Percentiles rank a stretch among this genome's conserved stretches.
Conservation (phyloP, 2,797 vertebrate species). For the Xyrichtys novacula region DNA sequence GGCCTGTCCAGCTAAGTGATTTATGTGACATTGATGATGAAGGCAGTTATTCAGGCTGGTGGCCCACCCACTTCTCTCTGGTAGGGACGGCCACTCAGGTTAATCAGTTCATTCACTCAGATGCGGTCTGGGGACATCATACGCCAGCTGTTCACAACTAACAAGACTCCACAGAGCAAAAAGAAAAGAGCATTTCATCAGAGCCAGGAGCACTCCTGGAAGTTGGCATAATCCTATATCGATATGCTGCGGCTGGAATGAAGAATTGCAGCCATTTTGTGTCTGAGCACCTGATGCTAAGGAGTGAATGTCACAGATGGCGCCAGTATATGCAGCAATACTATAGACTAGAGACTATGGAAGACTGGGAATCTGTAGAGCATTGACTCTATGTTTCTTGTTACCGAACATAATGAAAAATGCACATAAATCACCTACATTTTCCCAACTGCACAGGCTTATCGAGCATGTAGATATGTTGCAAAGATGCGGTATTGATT, state of each 20-base stretch:
- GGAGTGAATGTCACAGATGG: constrained; percentile 24
- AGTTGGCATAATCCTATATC: constrained; percentile 44
- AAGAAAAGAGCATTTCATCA: constrained; percentile 72
- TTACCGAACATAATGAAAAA: neutral
- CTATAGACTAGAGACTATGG: neutral
- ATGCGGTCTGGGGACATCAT: constrained; percentile 73
- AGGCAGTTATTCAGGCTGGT: constrained; percentile 76
- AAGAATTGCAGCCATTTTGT: constrained; percentile 68
- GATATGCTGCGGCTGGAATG: constrained; percentile 40
- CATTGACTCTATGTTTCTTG: neutral
- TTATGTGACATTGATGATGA: constrained; percentile 84
- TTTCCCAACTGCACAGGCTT: neutral
- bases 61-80: constrained; percentile 56
- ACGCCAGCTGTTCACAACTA: constrained; percentile 77
- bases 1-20: constrained; percentile 71
- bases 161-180: constrained; percentile 68
- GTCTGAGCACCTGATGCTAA: constrained; percentile 12
- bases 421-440: neutral
- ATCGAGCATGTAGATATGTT: constrained; percentile 5
- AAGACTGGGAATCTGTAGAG: neutral
- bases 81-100: constrained; percentile 82
- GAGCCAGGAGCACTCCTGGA: constrained; percentile 36
- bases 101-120: constrained; percentile 87
- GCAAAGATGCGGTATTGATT: neutral
- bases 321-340: neutral